A percentile compares a stretch with the other conserved stretches of the same genome.
These are phyloP conservation scores for Danio albolineatus DNA, from an alignment of 2,797 vertebrate species.

Conservation along the genomic window DNA sequence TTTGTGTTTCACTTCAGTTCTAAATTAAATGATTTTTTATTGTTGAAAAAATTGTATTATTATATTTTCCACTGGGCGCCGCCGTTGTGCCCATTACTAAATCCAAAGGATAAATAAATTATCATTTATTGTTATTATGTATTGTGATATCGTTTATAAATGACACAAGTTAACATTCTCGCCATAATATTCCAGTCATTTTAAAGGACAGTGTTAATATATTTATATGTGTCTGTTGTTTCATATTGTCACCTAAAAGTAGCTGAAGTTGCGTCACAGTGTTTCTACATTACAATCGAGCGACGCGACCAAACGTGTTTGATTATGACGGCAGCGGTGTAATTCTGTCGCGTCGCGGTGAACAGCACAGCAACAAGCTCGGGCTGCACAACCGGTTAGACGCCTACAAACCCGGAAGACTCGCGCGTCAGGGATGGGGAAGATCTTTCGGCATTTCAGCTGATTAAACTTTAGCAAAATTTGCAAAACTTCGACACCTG, in stretches of 20 bases:
- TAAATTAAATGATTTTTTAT: not conserved
- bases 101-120: not conserved
- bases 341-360: not conserved
- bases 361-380: slow-evolving; percentile 16
- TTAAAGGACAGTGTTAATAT: not conserved
- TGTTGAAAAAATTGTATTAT: not conserved
- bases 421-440: slow-evolving; percentile 44
- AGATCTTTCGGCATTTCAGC: slow-evolving; percentile 23
- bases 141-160: not conserved
- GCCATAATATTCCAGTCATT: not conserved
- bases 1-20: not conserved
- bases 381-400: slow-evolving; percentile 73
- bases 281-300: not conserved
- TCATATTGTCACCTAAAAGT: not conserved
- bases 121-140: not conserved
- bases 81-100: slow-evolving; percentile 3
- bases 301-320: slow-evolving; percentile 14
- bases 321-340: not conserved
- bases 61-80: not conserved
- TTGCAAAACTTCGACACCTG: slow-evolving; percentile 4
- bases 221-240: not conserved
- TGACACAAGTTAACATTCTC: not conserved
- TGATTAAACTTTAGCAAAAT: slow-evolving; percentile 13
- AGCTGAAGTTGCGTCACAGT: slow-evolving; percentile 2
- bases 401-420: slow-evolving; percentile 63